Evolutionary conservation across 2,797 vertebrate species (phyloP).

Genomic region (Heteromormyrus szaboi): DNA sequence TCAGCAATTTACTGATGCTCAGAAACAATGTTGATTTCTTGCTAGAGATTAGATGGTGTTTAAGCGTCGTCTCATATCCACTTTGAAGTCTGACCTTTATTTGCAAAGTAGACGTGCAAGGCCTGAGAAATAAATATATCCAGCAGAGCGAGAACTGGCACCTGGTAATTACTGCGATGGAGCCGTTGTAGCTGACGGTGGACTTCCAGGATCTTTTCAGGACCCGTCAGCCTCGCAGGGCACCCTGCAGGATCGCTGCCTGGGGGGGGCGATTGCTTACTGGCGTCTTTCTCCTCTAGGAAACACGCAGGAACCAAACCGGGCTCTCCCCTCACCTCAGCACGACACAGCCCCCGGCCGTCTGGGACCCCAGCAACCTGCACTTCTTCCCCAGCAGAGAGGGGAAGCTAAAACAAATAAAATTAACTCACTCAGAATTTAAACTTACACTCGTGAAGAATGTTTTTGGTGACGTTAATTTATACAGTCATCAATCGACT

Average conservation of each 20-base stretch:
- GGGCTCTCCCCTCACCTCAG: constrained; percentile 15
- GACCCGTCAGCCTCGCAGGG: constrained; percentile 44
- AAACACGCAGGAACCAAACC: constrained; percentile 21
- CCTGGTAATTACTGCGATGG: constrained; percentile 47
- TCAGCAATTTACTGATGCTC: not conserved
- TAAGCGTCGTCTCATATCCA: not conserved
- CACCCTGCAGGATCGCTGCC: not conserved
- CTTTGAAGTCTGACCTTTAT: not conserved
- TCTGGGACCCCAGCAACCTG: constrained; percentile 23
- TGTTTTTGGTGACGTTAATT: not conserved
- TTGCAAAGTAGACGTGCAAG: not conserved
- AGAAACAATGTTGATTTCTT: not conserved
- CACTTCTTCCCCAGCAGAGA: constrained; percentile 25
- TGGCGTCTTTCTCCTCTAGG: constrained; percentile 9
- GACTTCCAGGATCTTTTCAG: constrained; percentile 54
- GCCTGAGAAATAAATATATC: not conserved
- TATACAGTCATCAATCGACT: not conserved
- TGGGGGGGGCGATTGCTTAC: not conserved
- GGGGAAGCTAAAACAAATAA: constrained; percentile 39
- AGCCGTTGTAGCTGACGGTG: constrained; percentile 55
- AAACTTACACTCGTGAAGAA: not conserved
- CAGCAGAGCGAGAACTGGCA: constrained; percentile 20
- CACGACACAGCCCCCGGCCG: not conserved
- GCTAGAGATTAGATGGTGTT: not conserved
- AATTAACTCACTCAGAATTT: not conserved